Evolutionary conservation across 2,888 invertebrate species (phyloP).

Genomic region (Macrophya alboannulata): DNA sequence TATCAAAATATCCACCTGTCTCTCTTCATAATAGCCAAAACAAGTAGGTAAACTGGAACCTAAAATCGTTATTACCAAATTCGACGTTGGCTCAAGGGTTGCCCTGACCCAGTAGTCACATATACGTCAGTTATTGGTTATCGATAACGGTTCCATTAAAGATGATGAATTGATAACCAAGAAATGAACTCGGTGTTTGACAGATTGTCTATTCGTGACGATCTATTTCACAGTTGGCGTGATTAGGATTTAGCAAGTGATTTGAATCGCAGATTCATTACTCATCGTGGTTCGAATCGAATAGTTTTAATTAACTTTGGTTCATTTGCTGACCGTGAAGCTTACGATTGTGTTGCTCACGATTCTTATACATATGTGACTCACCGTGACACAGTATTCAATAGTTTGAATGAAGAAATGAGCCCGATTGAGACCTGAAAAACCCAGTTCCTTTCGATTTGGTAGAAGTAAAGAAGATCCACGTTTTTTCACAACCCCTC

Average conservation of each 20-base stretch:
- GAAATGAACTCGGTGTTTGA: neutral
- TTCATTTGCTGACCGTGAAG: neutral
- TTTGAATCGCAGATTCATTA: neutral
- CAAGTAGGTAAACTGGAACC: constrained; percentile 65
- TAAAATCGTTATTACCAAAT: neutral
- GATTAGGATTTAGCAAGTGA: neutral
- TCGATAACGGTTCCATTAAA: neutral
- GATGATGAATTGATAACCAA: constrained; percentile 17
- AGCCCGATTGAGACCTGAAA: too few species aligned
- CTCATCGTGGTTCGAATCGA: neutral
- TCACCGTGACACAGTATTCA: too few species aligned
- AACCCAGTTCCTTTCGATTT: too few species aligned
- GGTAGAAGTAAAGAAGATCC: neutral
- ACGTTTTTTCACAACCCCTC: neutral
- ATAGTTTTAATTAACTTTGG: neutral
- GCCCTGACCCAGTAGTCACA: neutral
- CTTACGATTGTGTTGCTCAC: neutral
- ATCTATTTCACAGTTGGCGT: neutral
- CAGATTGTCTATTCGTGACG: neutral
- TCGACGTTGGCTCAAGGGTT: neutral
- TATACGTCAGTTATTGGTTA: neutral
- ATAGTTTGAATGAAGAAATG: too few species aligned
- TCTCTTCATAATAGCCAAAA: constrained; percentile 61
- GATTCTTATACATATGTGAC: too few species aligned
- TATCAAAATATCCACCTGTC: constrained; percentile 60